Conservation (phyloP, 2,113 vertebrate species). For the Sinocyclocheilus anophthalmus region DNA sequence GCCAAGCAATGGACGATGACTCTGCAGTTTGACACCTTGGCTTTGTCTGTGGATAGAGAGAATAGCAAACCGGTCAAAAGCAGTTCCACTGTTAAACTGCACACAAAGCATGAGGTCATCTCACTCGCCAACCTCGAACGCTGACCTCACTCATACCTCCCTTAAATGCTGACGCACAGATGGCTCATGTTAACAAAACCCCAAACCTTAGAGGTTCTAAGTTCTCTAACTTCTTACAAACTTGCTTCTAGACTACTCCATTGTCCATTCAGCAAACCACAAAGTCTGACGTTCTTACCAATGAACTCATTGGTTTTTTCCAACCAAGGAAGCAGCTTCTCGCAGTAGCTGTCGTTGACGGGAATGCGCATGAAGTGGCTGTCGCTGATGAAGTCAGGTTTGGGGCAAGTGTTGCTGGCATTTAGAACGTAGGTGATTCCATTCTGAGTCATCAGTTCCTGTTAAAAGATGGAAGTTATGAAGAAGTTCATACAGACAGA, state of each 20-base stretch:
- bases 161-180: constrained; percentile 28
- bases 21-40: constrained; percentile 96
- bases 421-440: constrained; percentile 97
- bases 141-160: constrained; percentile 50
- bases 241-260: background rate
- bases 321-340: constrained; percentile 95
- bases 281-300: constrained; percentile 74
- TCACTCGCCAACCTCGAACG: constrained; percentile 29
- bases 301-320: constrained; percentile 97
- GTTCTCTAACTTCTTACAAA: background rate
- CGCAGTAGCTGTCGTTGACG: constrained; percentile 97
- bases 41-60: constrained; percentile 83
- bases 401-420: constrained; percentile 96
- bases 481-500: background rate
- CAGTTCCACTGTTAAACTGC: constrained; percentile 36
- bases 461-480: constrained; percentile 28
- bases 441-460: constrained; percentile 96
- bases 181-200: constrained; percentile 21
- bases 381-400: constrained; percentile 96
- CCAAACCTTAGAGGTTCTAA: background rate
- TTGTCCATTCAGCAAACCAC: background rate
- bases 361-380: constrained; percentile 97
- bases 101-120: constrained; percentile 44
- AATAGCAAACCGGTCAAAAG: constrained; percentile 51
- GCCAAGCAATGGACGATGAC: constrained; percentile 98